Evolutionary conservation across 1,140 invertebrate species (phyloP).

Genomic region (Oryzaephilus surinamensis): DNA sequence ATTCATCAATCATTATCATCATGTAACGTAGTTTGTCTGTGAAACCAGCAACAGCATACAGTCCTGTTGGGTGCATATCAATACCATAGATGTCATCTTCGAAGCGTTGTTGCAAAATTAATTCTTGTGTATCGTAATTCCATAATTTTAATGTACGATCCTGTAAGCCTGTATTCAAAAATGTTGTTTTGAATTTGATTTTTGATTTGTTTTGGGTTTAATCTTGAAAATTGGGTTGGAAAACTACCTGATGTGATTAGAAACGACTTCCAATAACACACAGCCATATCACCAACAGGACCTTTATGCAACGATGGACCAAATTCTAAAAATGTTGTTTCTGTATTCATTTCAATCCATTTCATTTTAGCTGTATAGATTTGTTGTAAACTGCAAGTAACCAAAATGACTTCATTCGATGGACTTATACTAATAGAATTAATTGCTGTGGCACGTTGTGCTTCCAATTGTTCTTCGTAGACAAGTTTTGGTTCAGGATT

Average conservation of each 20-base stretch:
- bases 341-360: too few species aligned
- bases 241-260: conserved; percentile 69
- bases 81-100: conserved; percentile 29
- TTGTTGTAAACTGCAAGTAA: conserved; percentile 53
- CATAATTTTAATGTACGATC: conserved; percentile 80
- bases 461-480: conserved; percentile 16
- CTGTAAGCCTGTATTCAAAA: conserved; percentile 22
- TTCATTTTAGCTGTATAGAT: conserved; percentile 47
- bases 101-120: conserved; percentile 49
- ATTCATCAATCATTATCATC: conserved; percentile 77
- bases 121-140: conserved; percentile 72
- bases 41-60: conserved; percentile 83
- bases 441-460: conserved; percentile 12
- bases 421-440: conserved; percentile 42
- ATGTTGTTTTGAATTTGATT: too few species aligned
- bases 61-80: conserved; percentile 66
- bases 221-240: not conserved
- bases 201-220: too few species aligned
- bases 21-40: conserved; percentile 78
- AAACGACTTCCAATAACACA: conserved; percentile 81
- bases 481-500: conserved; percentile 20
- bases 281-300: conserved; percentile 61
- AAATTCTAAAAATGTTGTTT: conserved; percentile 42
- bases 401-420: conserved; percentile 44
- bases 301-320: conserved; percentile 72